Evolutionary conservation across 2,113 vertebrate species (phyloP).

Genomic region (Cygnus buccinator): DNA sequence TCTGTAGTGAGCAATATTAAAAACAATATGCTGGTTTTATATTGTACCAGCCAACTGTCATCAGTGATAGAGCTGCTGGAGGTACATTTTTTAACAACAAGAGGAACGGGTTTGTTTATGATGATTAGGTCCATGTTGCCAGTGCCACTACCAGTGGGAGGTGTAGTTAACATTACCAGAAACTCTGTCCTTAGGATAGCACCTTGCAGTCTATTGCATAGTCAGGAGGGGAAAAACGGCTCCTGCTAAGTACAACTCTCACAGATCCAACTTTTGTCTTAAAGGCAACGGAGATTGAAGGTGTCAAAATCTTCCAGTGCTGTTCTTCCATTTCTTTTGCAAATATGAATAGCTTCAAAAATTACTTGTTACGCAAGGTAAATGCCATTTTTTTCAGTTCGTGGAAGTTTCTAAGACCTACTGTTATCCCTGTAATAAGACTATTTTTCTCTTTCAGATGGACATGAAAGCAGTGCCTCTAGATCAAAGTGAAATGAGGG

Average conservation of each 20-base stretch:
- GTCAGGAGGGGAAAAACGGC: not conserved
- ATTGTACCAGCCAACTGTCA: not conserved
- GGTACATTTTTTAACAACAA: not conserved
- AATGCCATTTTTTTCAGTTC: not conserved
- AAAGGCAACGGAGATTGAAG: conserved; percentile 53
- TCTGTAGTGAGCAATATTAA: not conserved
- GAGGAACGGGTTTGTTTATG: not conserved
- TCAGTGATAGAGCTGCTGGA: not conserved
- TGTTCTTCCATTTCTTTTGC: conserved; percentile 68
- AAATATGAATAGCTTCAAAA: conserved; percentile 63
- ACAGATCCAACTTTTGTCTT: not conserved
- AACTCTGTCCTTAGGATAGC: not conserved
- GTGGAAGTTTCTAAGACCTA: not conserved
- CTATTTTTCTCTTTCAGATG: conserved; percentile 48
- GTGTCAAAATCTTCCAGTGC: conserved; percentile 74
- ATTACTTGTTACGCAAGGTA: conserved; percentile 63
- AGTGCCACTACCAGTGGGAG: no score
- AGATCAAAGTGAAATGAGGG: conserved; percentile 56
- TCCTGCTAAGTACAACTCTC: not conserved
- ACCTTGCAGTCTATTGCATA: not conserved
- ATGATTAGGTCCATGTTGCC: not conserved
- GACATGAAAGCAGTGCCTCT: conserved; percentile 54
- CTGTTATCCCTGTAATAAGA: not conserved
- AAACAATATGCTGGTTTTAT: not conserved
- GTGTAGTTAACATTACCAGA: not conserved